These are phyloP conservation scores for Zaprionus davidi DNA, from an alignment of 1,140 invertebrate species.

Conservation along the genomic window DNA sequence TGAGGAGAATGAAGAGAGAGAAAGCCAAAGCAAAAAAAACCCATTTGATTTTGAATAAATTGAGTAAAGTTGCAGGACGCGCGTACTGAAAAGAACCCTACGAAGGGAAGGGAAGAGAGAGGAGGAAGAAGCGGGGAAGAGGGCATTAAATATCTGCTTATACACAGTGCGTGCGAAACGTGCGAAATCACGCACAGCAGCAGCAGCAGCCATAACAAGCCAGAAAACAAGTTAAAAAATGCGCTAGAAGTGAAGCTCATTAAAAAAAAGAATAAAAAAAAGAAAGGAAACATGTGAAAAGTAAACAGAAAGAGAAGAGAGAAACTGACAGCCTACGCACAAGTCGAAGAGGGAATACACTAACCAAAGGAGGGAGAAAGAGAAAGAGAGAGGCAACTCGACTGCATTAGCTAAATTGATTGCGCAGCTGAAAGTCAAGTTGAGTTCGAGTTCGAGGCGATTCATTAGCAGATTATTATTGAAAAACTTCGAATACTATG, in stretches of 20 bases:
- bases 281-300: conserved; percentile 38
- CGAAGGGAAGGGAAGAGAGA: neutral
- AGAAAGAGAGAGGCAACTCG: neutral
- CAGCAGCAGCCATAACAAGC: conserved; percentile 57
- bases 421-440: neutral
- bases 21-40: conserved; percentile 30
- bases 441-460: neutral
- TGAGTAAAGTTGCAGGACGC: conserved; percentile 70
- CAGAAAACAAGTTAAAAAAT: conserved; percentile 64
- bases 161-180: conserved; percentile 52
- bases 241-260: conserved; percentile 61
- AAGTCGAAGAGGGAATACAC: conserved; percentile 15
- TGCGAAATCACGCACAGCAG: conserved; percentile 51
- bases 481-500: conserved; percentile 17
- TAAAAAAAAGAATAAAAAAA: conserved; percentile 63
- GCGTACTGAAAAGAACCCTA: conserved; percentile 29
- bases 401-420: neutral
- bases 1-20: conserved; percentile 19
- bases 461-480: conserved; percentile 8
- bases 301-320: neutral
- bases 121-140: neutral
- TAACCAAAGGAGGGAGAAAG: neutral
- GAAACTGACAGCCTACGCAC: neutral
- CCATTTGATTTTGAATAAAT: conserved; percentile 83
- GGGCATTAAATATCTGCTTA: conserved; percentile 69